These are phyloP conservation scores for Leucoma salicis DNA, from an alignment of 2,888 invertebrate species.

Conservation along the genomic window DNA sequence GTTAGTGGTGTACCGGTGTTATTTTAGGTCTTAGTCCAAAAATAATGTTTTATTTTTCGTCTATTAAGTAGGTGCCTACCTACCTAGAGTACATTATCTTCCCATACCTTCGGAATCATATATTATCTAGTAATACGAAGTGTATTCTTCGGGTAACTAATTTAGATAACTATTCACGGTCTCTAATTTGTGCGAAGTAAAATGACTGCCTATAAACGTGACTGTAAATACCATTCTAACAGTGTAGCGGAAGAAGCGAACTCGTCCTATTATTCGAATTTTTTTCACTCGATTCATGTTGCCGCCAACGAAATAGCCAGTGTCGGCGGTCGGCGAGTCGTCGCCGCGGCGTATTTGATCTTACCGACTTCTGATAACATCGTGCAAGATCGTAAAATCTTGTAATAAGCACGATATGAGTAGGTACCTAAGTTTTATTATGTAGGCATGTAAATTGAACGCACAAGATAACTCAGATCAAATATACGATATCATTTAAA, in stretches of 20 bases:
- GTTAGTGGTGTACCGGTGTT: too few species aligned
- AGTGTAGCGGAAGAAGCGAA: conserved; percentile 33
- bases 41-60: too few species aligned
- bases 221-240: conserved; percentile 2
- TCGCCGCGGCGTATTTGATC: conserved; percentile 42
- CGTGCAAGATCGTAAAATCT: conserved; percentile 51
- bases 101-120: too few species aligned
- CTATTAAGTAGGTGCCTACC: too few species aligned
- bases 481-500: not conserved
- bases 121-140: too few species aligned
- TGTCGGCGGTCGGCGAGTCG: conserved; percentile 31
- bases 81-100: too few species aligned
- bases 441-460: conserved; percentile 26
- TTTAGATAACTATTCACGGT: too few species aligned
- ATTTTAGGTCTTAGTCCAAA: too few species aligned
- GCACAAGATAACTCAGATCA: conserved; percentile 10
- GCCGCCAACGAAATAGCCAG: conserved; percentile 37
- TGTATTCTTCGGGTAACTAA: too few species aligned
- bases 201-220: conserved; percentile 14
- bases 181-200: not conserved
- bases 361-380: conserved; percentile 51
- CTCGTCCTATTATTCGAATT: conserved; percentile 39
- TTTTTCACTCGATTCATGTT: conserved; percentile 41
- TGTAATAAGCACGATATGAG: conserved; percentile 42
- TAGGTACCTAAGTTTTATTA: conserved; percentile 38